A percentile compares a stretch with the other conserved stretches of the same genome.
These are phyloP conservation scores for Craniophora ligustri DNA, from an alignment of 2,888 invertebrate genomes.

Conservation along the genomic window DNA sequence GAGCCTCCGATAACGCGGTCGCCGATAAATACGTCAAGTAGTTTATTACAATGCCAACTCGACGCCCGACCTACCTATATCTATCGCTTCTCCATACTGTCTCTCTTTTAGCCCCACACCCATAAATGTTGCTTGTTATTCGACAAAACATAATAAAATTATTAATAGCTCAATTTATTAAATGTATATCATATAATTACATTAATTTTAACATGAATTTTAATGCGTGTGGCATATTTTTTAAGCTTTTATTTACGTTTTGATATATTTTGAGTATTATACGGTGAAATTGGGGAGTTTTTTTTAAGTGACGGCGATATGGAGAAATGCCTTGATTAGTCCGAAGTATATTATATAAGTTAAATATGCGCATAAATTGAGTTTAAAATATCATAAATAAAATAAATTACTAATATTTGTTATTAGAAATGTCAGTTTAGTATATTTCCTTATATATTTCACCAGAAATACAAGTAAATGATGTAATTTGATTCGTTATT, in stretches of 20 bases:
- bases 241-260: constrained; percentile 36
- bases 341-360: constrained; percentile 17
- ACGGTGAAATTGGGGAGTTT: constrained; percentile 54
- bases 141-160: constrained; percentile 9
- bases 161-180: neutral
- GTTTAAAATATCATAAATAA: neutral
- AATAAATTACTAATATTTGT: neutral
- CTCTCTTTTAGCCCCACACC: constrained; percentile 81
- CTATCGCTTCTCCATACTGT: constrained; percentile 82
- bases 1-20: constrained; percentile 79
- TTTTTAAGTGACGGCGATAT: neutral
- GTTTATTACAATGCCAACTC: constrained; percentile 84
- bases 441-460: too few species aligned
- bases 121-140: constrained; percentile 76
- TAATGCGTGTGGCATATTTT: constrained; percentile 14
- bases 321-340: constrained; percentile 15
- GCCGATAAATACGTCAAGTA: constrained; percentile 78
- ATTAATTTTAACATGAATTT: constrained; percentile 9
- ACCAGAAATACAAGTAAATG: too few species aligned
- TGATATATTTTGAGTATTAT: constrained; percentile 54
- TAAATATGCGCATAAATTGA: neutral
- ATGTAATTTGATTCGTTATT: too few species aligned
- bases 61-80: constrained; percentile 86
- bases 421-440: too few species aligned
- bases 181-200: neutral